These are phyloP conservation scores for Halichondria panicea DNA, from an alignment of 37 sponge, comb jelly and placozoan species.

Conservation along the genomic window DNA sequence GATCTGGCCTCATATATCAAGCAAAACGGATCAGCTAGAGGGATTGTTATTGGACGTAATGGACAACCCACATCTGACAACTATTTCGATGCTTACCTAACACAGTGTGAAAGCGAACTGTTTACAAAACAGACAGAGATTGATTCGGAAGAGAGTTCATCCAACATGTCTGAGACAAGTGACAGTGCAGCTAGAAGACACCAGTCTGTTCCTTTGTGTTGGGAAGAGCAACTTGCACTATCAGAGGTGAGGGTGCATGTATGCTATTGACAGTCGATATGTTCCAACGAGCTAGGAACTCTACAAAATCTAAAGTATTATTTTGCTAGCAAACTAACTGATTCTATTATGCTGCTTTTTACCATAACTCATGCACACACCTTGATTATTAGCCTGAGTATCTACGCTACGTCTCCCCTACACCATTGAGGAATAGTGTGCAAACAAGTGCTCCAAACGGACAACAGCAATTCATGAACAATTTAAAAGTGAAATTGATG, in stretches of 20 bases:
- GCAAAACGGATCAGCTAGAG: slow-evolving; percentile 5
- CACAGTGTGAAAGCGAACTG: slow-evolving; percentile 3
- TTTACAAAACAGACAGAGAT: too few relatives aligned
- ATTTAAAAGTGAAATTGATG: too few relatives aligned
- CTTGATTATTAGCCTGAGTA: too few relatives aligned
- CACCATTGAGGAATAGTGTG: too few relatives aligned
- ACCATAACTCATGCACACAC: too few relatives aligned
- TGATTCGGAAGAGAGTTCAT: background rate
- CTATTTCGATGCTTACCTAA: slow-evolving; percentile 13
- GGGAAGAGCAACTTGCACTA: slow-evolving; percentile 21
- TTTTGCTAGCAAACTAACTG: too few relatives aligned
- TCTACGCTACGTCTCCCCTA: too few relatives aligned
- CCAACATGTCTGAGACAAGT: background rate
- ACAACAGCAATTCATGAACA: too few relatives aligned
- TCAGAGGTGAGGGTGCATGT: slow-evolving; percentile 8
- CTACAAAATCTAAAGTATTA: background rate
- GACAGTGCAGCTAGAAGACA: background rate
- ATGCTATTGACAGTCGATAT: background rate
- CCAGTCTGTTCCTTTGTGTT: slow-evolving; percentile 17
- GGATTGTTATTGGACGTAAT: slow-evolving; percentile 22
- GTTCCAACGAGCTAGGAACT: background rate
- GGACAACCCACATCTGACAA: slow-evolving; percentile 13
- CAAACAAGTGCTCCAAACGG: too few relatives aligned
- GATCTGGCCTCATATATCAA: slow-evolving; percentile 12
- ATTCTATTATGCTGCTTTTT: too few relatives aligned